Evolutionary conservation across 2,888 invertebrate genomes (phyloP), one percentile per base, ranked within the genome.

Genomic region (Agrotis segetum): DNA sequence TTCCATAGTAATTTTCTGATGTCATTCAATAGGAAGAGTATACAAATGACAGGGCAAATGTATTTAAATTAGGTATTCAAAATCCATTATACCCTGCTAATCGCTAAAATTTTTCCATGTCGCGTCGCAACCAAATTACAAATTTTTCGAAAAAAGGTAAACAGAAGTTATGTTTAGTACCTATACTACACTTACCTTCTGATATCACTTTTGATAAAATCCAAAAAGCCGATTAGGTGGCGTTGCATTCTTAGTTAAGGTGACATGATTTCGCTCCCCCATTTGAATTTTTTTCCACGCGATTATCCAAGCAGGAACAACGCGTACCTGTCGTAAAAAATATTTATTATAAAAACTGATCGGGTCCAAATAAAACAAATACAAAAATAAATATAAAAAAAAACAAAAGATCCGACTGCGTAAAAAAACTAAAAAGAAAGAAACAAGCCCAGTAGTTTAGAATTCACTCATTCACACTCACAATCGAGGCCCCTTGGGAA

Each of bases 121-220:
- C 24, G 63, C 3, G 14, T 71, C n/a, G n/a, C n/a, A n/a, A n/a
- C 16, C 13, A 3, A 44, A 58, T 17, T 2, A 3, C 9, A 34
- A 0, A 14, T 40, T 47, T 60, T 46, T 46, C 0, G 4, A 44
- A 71, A 70, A 14, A 44, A 50, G 19, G 9, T 19, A 40, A 47
- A 14, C 14, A 50, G 3, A 24, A 40, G 7, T 34, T 17, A 19
- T 11, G 14, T 34, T 16, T 50, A 44, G 58, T 44, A 4, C 58
- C 59, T 21, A n/a, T n/a, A n/a, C n/a, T 21, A 34, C 71, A 58
- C n/a, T 4, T 46, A 46, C 46, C 16, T 29, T 46, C 53, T 49
- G 74, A 63, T 63, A 73, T 44, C 47, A 24, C n/a, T 55, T 21
- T 47, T 61, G 47, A 62, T 73, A 73, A 62, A 53, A 61, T 29